Percentiles rank a stretch among this genome's conserved stretches.
These are phyloP conservation scores for Aricia agestis DNA, from an alignment of 1,140 invertebrate genomes.

Conservation along the genomic window DNA sequence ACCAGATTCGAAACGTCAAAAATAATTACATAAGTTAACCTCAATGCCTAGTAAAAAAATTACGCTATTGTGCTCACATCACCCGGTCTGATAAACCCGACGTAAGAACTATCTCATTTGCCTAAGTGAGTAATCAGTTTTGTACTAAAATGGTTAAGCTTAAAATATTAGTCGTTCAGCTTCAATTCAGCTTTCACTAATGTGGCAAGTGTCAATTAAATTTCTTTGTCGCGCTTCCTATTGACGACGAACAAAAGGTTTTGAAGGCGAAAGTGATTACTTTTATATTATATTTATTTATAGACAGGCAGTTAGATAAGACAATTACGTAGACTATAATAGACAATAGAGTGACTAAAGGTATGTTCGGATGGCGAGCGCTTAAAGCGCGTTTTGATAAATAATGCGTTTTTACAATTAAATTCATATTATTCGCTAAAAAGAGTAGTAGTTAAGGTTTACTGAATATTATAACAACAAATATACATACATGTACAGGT, in stretches of 20 bases:
- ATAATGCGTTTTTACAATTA: too few relatives aligned
- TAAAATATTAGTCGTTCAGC: conserved; percentile 37
- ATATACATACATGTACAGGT: too few relatives aligned
- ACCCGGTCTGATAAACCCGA: conserved; percentile 64
- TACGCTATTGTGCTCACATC: conserved; percentile 43
- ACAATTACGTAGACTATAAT: too few relatives aligned
- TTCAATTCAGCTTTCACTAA: conserved; percentile 40
- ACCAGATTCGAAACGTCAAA: neutral
- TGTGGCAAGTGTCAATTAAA: conserved; percentile 29
- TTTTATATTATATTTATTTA: too few relatives aligned
- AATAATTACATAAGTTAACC: neutral
- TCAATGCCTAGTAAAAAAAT: neutral
- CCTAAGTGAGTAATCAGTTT: conserved; percentile 57
- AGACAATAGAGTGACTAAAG: too few relatives aligned
- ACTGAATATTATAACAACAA: too few relatives aligned
- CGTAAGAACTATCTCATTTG: conserved; percentile 60
- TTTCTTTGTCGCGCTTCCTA: neutral
- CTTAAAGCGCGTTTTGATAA: too few relatives aligned
- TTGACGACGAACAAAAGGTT: too few relatives aligned
- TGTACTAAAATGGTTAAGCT: conserved; percentile 43
- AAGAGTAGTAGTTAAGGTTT: too few relatives aligned
- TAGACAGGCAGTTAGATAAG: too few relatives aligned
- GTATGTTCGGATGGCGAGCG: too few relatives aligned
- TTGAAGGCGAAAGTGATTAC: neutral
- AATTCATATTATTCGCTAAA: too few relatives aligned